Conservation (phyloP, 2,888 invertebrate species). For the Trichogramma evanescens region DNA sequence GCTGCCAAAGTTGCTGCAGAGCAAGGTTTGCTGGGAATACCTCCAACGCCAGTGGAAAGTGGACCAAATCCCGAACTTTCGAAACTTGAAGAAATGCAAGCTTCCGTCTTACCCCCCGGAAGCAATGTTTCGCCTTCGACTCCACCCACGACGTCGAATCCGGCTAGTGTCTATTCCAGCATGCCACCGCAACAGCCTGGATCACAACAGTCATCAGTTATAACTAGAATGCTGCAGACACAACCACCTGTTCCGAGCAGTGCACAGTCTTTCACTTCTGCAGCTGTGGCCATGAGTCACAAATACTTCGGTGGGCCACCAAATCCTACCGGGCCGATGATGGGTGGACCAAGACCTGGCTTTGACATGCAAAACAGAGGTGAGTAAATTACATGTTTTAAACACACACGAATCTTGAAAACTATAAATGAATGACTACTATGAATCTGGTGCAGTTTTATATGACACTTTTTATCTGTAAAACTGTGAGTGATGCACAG, state of each 20-base stretch:
- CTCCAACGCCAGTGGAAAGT: not conserved
- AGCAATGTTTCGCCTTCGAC: conserved; percentile 45
- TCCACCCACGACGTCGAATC: conserved; percentile 35
- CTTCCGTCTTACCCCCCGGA: conserved; percentile 37
- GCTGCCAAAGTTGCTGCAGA: conserved; percentile 47
- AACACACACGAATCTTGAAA: no score
- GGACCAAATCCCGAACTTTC: conserved; percentile 38
- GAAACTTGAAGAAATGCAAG: conserved; percentile 25
- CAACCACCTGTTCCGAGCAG: conserved; percentile 39
- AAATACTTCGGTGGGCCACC: conserved; percentile 44
- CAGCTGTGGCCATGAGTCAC: conserved; percentile 46
- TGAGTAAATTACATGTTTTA: not conserved
- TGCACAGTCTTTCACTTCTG: conserved; percentile 44
- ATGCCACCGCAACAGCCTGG: conserved; percentile 42
- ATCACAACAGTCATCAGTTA: conserved; percentile 52
- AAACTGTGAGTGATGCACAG: no score
- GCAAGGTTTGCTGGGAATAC: conserved; percentile 30
- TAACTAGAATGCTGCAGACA: conserved; percentile 57
- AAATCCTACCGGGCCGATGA: conserved; percentile 27
- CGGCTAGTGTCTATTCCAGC: conserved; percentile 37
- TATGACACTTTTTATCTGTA: no score
- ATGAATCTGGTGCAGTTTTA: no score
- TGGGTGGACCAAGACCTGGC: conserved; percentile 37
- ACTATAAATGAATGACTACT: no score
- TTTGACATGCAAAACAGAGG: conserved; percentile 41